Base-by-base conservation (phyloP, 2,888 invertebrate genomes). In the Dromius quadrimaculatus region DNA sequence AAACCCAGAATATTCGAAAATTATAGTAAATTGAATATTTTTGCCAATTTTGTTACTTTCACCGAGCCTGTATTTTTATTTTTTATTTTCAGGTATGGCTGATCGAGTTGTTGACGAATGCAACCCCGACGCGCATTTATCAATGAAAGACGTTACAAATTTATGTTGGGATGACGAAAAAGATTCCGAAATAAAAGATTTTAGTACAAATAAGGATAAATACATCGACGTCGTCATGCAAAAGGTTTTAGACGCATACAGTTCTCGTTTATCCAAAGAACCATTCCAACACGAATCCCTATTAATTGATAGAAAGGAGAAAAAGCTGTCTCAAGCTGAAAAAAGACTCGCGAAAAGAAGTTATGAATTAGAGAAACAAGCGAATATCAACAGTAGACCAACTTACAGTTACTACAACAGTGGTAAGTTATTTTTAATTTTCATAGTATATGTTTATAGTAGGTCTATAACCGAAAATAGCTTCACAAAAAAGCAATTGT, bases 21-120 rank as follows among this genome's bases (percentile, higher is more conserved):
- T n/a, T n/a, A n/a, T n/a, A n/a, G n/a, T n/a, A n/a, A n/a, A n/a
- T n/a, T n/a, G n/a, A n/a, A n/a, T n/a, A n/a, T n/a, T n/a, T n/a
- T n/a, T n/a, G n/a, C n/a, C n/a, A n/a, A n/a, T n/a, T n/a, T n/a
- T n/a, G n/a, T n/a, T n/a, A n/a, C n/a, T n/a, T n/a, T n/a, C n/a
- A n/a, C n/a, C n/a, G n/a, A n/a, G n/a, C n/a, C n/a, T n/a, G n/a
- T n/a, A n/a, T 36, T 36, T 36, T 36, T 9, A 45, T 20, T 8
- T 17, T n/a, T n/a, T n/a, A 8, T 13, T 19, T 77, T 50, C 62
- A 82, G 82, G 83, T 71, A 97, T 98, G 93, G 94, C 98, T 0
- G 97, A 98, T 83, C 88, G 98, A 11, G 97, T 99, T 2, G 97
- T 99, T 0, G 98, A 99, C 83, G 98, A 99, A 81, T 93, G 97